A percentile compares a stretch with the other conserved stretches of the same genome.
Conservation (phyloP, 2,113 vertebrate species). For the Cervus canadensis region DNA sequence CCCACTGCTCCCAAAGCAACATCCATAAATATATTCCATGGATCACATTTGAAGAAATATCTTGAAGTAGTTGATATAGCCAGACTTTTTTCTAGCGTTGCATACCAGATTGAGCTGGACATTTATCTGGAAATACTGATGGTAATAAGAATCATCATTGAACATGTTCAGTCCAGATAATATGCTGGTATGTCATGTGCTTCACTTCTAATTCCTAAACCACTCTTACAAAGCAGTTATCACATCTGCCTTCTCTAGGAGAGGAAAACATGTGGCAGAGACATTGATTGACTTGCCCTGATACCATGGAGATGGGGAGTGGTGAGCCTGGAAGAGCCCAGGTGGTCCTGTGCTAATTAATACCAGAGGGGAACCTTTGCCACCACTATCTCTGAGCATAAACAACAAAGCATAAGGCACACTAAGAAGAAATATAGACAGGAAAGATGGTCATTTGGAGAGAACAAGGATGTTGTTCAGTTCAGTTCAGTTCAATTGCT, state of each 20-base stretch:
- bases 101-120: not conserved
- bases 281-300: fast-evolving
- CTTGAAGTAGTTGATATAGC: fast-evolving
- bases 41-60: not conserved
- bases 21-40: too few relatives aligned
- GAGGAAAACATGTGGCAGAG: not conserved
- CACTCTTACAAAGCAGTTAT: not conserved
- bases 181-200: fast-evolving
- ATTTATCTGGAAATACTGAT: not conserved
- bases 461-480: not conserved
- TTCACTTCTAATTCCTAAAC: not conserved
- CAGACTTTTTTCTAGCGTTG: not conserved
- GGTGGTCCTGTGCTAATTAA: too few relatives aligned
- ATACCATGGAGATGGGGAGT: fast-evolving
- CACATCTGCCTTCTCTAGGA: fast-evolving
- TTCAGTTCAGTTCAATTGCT: too few relatives aligned
- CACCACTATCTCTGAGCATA: too few relatives aligned
- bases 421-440: not conserved
- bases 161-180: not conserved
- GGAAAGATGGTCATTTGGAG: too few relatives aligned
- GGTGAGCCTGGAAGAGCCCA: not conserved
- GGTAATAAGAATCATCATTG: fast-evolving
- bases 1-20: not conserved
- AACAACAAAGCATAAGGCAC: not conserved
- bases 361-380: fast-evolving